A percentile compares a stretch with the other conserved stretches of the same genome.
phyloP scores from a whole-genome alignment of 2,113 vertebrate genomes.

The Cyanistes caeruleus region DNA sequence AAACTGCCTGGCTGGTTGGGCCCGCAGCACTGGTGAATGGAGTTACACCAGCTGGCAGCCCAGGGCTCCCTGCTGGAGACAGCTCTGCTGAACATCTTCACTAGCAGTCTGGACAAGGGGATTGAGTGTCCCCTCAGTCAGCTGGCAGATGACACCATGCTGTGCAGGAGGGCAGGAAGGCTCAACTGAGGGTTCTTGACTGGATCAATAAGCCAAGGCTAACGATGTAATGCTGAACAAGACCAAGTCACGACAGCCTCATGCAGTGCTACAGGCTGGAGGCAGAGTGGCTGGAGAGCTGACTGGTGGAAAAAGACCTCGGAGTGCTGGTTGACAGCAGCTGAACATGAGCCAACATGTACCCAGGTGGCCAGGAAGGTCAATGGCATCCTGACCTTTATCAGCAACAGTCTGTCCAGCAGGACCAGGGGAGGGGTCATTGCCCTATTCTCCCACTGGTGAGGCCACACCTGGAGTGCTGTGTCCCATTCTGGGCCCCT shows the following conservation, averaged over 20 bases:
- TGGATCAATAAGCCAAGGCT: not conserved
- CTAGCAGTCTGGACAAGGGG: not conserved
- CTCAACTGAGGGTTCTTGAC: too few species aligned
- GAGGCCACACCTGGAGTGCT: not conserved
- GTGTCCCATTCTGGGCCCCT: not conserved
- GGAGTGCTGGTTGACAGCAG: not conserved
- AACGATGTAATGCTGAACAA: fast-evolving
- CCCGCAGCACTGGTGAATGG: fast-evolving
- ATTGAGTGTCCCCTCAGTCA: not conserved
- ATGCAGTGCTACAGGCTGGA: too few species aligned
- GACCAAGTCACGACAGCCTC: not conserved
- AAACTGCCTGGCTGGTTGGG: not conserved
- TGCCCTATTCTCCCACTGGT: not conserved
- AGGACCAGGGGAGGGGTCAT: not conserved
- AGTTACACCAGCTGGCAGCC: too few species aligned
- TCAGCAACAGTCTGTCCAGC: not conserved
- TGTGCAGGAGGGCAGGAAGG: not conserved
- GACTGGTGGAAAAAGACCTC: too few species aligned
- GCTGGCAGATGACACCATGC: fast-evolving
- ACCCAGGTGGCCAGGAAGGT: not conserved
- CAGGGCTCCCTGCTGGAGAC: not conserved
- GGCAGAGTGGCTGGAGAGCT: not conserved
- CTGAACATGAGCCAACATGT: not conserved
- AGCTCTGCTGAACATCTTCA: not conserved
- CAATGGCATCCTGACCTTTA: not conserved